Base-by-base conservation (phyloP, 2,888 invertebrate genomes). In the Tinea semifulvella region DNA sequence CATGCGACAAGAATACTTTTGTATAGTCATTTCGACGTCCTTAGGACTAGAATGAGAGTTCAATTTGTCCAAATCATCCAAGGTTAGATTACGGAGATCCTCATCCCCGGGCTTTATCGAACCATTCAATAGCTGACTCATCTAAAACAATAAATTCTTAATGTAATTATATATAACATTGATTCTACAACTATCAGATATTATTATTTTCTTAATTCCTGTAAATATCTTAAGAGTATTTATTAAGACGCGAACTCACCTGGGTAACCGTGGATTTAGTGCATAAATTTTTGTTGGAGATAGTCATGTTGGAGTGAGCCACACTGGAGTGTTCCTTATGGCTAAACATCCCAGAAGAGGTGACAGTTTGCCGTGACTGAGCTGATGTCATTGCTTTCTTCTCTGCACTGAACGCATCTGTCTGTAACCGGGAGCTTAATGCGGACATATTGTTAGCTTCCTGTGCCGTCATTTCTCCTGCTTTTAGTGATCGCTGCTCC, bases 361-460 rank as follows among this genome's bases (percentile, higher is more conserved):
- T 91, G 56, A 91, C 88, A 2, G 90, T 91, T 65, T 91, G 92
- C 35, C 90, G 84, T 53, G 92, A 91, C 59, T 93, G 91, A 51
- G 85, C 84, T 49, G 90, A 88, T 44, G 89, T 86, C 65, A 88
- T 87, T 42, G 85, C 84, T 56, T 86, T 86, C 62, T 94, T 91
- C 74, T 94, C 93, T 8, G 92, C 89, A 56, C 91, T 92, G 71
- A 92, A 94, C 28, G 89, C 89, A 58, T 92, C 93, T 42, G 93
- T 92, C 53, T 92, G 91, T 46, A 95, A 83, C 69, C 92, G 90
- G 79, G 93, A 90, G 63, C 90, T 90, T 31, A 91, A 87, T 38
- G 92, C 90, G 46, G 91, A 89, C 76, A 93, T 87, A 66, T 91
- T 92, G 65, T 92, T 91, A 54, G 89, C 90, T 66, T 94, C 92